These are phyloP conservation scores for Nymphalis io DNA, from an alignment of 1,140 invertebrate species.

Conservation along the genomic window DNA sequence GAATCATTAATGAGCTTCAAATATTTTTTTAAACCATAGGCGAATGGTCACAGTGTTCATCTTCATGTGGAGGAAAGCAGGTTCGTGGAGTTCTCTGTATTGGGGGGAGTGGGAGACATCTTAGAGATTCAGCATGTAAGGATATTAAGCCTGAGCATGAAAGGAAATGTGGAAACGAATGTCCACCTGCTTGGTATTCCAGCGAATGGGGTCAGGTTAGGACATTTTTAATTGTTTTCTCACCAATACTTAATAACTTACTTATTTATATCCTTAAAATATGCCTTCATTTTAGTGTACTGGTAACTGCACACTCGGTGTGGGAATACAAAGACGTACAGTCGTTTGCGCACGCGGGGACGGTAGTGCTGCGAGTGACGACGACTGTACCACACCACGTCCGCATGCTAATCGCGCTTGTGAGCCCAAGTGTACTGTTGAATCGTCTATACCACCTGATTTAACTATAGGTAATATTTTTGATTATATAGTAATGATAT, in stretches of 20 bases:
- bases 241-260: neutral
- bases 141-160: constrained; percentile 50
- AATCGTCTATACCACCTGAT: constrained; percentile 20
- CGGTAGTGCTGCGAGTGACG: constrained; percentile 33
- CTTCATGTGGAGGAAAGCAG: constrained; percentile 61
- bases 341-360: constrained; percentile 52
- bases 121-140: constrained; percentile 59
- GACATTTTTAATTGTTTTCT: neutral
- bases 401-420: constrained; percentile 41
- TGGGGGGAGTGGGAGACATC: constrained; percentile 62
- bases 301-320: constrained; percentile 50
- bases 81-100: constrained; percentile 69
- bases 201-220: constrained; percentile 69
- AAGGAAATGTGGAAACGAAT: constrained; percentile 51
- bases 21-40: constrained; percentile 40
- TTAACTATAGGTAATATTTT: constrained; percentile 31
- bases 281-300: constrained; percentile 47
- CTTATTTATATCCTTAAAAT: neutral
- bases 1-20: too few relatives aligned
- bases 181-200: constrained; percentile 58
- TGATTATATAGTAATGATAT: neutral
- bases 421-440: constrained; percentile 12
- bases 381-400: constrained; percentile 37
- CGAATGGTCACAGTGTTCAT: constrained; percentile 68
- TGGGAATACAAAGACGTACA: constrained; percentile 55